Conservation (phyloP, 35 echinoderm and acorn worm species). For the Acanthaster planci region DNA sequence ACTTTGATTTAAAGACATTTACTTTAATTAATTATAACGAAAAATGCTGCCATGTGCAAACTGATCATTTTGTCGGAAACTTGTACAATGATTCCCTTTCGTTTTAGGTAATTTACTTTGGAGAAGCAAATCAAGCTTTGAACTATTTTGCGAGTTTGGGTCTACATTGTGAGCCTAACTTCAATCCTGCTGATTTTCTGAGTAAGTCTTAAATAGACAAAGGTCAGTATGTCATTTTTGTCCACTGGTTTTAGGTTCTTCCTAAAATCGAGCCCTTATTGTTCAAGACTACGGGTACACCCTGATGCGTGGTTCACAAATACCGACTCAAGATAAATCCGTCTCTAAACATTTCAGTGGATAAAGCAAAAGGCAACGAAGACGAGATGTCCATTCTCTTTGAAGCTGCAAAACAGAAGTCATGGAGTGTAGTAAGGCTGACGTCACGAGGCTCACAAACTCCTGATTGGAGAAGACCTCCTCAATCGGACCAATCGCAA, state of each 20-base stretch:
- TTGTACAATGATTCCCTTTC: not conserved
- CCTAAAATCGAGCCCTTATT: too few relatives aligned
- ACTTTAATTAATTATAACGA: too few relatives aligned
- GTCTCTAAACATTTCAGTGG: conserved; percentile 27
- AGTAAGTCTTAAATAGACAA: conserved; percentile 46
- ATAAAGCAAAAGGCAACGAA: conserved; percentile 53
- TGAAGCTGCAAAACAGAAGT: conserved; percentile 2
- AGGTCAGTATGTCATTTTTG: too few relatives aligned
- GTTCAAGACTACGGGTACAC: too few relatives aligned
- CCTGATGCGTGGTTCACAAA: too few relatives aligned
- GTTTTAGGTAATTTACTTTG: conserved; percentile 68
- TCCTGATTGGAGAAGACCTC: not conserved
- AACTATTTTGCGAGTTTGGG: conserved; percentile 72
- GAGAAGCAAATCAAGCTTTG: conserved; percentile 41
- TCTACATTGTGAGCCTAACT: conserved; percentile 48
- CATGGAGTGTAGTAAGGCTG: conserved; percentile 31
- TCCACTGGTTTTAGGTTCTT: too few relatives aligned
- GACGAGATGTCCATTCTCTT: conserved; percentile 17
- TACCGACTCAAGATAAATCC: too few relatives aligned
- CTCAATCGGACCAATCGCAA: too few relatives aligned
- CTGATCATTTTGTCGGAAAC: too few relatives aligned
- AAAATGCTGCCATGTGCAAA: too few relatives aligned
- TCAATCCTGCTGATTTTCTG: conserved; percentile 80
- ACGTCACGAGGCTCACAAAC: not conserved
- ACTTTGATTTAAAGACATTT: too few relatives aligned